Evolutionary conservation across 2,888 invertebrate genomes (phyloP), one percentile per base, ranked within the genome.

Genomic region (Venusia cambrica): DNA sequence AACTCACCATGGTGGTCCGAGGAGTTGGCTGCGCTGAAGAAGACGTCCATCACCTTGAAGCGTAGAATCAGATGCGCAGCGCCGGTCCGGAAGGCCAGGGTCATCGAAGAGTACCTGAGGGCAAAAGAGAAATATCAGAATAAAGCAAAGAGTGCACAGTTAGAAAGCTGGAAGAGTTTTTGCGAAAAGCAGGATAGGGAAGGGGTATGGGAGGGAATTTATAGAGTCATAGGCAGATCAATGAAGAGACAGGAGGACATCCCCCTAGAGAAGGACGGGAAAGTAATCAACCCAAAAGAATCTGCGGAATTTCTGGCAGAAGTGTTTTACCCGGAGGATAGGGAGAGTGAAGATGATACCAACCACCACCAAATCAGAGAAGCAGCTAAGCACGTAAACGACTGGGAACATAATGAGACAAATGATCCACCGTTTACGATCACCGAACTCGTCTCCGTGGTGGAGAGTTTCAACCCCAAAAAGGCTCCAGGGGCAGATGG

Each of bases 361-460:
- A 32, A 38, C 6, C 45, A 45, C 20, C 5, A 2, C 1, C 15
- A 4, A 1, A 27, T 14, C 5, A 28, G 45, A 7, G 1, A 8
- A 24, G 1, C 1, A n/a, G 32, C 38, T 0, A 17, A 14, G n/a
- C 4, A n/a, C 1, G 36, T 37, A 32, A 45, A 47, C 16, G 33
- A 15, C 2, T 5, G 6, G 11, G 8, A 25, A 10, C 19, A 22
- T 27, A 19, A 17, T 11, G 3, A 8, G n/a, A n/a, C n/a, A 1
- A 25, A 29, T 22, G 48, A 48, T 13, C 49, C 52, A 5, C 38
- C 35, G 8, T 52, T 49, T 25, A 48, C 49, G 0, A 5, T n/a
- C 2, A 1, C 17, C 0, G 48, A 51, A 10, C 35, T 47, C 0
- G 24, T 3, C 5, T 3, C 5, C 4, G 31, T 35, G 3, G 9